phyloP scores from a whole-genome alignment of 2,797 vertebrate genomes.

The Cryptoprocta ferox region DNA sequence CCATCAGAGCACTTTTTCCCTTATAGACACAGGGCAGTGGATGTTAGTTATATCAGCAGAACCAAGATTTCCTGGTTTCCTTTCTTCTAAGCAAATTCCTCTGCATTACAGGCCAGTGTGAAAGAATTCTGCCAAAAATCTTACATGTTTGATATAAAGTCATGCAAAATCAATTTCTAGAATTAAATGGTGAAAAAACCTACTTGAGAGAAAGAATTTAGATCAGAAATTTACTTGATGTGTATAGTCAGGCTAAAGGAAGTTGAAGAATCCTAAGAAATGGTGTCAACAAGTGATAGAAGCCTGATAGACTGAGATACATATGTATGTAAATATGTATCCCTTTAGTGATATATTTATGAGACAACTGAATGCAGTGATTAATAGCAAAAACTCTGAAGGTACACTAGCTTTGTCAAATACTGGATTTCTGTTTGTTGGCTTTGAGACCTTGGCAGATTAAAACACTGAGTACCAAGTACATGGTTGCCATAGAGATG shows the following conservation, averaged over 20 bases:
- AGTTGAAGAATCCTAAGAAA: neutral
- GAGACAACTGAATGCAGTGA: neutral
- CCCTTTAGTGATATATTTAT: neutral
- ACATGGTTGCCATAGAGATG: neutral
- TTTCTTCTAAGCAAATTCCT: conserved; percentile 48
- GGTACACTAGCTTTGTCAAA: neutral
- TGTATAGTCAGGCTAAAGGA: neutral
- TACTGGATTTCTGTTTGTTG: neutral
- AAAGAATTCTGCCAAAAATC: conserved; percentile 41
- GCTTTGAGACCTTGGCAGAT: neutral
- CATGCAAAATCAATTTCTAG: conserved; percentile 41
- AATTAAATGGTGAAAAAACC: neutral
- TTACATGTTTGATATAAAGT: neutral
- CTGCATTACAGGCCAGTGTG: neutral
- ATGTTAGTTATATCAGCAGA: conserved; percentile 19
- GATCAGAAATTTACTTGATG: conserved; percentile 1
- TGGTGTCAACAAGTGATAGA: neutral
- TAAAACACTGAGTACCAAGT: neutral
- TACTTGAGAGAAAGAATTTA: conserved; percentile 9
- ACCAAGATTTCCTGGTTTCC: conserved; percentile 14
- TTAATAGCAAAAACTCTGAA: neutral
- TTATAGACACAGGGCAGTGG: neutral
- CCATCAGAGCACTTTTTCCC: neutral
- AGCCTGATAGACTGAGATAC: neutral
- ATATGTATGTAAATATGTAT: neutral